These are phyloP conservation scores for Amphilophus citrinellus DNA, from an alignment of 2,113 vertebrate genomes.

Conservation along the genomic window DNA sequence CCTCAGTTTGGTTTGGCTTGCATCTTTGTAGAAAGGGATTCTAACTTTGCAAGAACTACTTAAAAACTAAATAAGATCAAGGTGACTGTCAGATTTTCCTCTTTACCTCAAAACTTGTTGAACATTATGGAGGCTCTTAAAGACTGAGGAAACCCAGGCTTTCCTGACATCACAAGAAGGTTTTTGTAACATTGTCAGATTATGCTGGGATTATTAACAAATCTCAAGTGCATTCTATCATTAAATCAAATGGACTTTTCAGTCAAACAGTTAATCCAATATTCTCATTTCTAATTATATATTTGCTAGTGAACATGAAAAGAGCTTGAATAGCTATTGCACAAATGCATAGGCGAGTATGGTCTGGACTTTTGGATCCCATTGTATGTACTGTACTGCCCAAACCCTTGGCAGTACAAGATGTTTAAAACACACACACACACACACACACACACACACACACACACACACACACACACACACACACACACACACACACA, in stretches of 20 bases:
- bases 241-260: background rate
- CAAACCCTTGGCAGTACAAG: background rate
- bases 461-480: too few species aligned
- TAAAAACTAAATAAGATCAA: background rate
- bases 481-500: too few species aligned
- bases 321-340: background rate
- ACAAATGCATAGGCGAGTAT: background rate
- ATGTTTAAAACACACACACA: too few species aligned
- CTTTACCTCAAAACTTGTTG: background rate
- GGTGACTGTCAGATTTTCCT: accelerated
- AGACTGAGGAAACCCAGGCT: too few species aligned
- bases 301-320: background rate
- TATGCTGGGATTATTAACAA: background rate
- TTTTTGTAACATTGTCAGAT: background rate
- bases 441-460: too few species aligned
- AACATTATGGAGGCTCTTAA: background rate
- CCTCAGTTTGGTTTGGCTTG: background rate
- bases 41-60: background rate
- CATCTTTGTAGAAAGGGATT: background rate
- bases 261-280: too few species aligned
- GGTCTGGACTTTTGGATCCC: background rate
- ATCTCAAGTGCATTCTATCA: background rate
- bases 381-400: background rate
- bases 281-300: background rate
- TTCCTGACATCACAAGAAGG: too few species aligned